Conservation (phyloP, 2,113 vertebrate genomes). For the Myodes glareolus region DNA sequence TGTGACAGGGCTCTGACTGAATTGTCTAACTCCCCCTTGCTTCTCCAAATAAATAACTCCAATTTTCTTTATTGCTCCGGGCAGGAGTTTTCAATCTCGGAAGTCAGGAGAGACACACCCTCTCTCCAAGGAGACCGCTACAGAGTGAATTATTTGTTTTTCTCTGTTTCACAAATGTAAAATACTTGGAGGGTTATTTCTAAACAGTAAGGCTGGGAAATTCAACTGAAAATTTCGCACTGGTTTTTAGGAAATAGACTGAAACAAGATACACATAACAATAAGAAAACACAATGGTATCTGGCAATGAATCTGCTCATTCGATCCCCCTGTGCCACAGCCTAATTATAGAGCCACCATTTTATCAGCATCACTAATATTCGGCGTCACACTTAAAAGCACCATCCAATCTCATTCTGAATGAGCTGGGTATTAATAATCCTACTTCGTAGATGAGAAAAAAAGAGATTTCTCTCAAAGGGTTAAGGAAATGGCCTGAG, state of each 20-base stretch:
- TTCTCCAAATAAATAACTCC: constrained; percentile 47
- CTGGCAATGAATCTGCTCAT: constrained; percentile 27
- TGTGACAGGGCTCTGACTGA: background rate
- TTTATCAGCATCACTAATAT: background rate
- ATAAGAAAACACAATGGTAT: background rate
- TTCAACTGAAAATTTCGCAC: background rate
- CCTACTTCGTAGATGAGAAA: constrained; percentile 43
- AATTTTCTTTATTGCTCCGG: constrained; percentile 57
- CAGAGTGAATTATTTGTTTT: constrained; percentile 73
- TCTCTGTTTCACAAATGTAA: constrained; percentile 57
- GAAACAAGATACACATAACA: constrained; percentile 15
- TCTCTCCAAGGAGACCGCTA: constrained; percentile 70
- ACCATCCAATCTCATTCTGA: constrained; percentile 55
- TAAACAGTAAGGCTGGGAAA: constrained; percentile 23
- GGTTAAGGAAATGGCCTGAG: constrained; percentile 47
- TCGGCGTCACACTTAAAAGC: constrained; percentile 14
- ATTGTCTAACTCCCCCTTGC: constrained; percentile 3
- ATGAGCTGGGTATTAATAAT: constrained; percentile 50
- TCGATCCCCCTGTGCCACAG: background rate
- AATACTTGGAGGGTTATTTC: constrained; percentile 44
- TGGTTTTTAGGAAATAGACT: constrained; percentile 45
- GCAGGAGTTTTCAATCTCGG: constrained; percentile 47
- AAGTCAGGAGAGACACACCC: constrained; percentile 55
- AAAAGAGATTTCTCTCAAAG: constrained; percentile 57
- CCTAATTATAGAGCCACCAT: constrained; percentile 4